A percentile compares a stretch with the other conserved stretches of the same genome.
Conservation (phyloP, 1,140 invertebrate genomes). For the Macrostomum lignano region DNA sequence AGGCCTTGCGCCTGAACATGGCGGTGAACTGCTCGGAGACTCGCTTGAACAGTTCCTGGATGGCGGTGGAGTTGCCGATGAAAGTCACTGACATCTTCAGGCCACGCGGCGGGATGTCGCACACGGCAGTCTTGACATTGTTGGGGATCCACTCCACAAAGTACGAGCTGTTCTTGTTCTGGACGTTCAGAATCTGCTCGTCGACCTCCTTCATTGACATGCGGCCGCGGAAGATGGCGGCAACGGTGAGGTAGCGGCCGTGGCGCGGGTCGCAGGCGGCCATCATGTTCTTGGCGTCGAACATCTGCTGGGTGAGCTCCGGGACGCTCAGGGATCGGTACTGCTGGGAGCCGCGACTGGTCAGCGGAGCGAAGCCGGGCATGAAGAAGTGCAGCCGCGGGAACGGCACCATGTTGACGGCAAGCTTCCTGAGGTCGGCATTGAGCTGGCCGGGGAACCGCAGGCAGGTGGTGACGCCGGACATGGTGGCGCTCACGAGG, state of each 20-base stretch:
- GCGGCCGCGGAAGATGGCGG: constrained; percentile 30
- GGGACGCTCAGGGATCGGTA: constrained; percentile 25
- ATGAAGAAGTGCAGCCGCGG: constrained; percentile 48
- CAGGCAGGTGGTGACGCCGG: constrained; percentile 49
- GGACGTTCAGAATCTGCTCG: constrained; percentile 42
- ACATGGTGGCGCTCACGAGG: constrained; percentile 36
- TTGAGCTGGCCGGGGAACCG: constrained; percentile 53
- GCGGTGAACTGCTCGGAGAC: constrained; percentile 41
- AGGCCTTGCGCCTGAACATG: constrained; percentile 43
- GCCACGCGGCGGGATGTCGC: constrained; percentile 7
- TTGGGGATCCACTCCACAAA: constrained; percentile 23
- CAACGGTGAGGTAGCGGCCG: constrained; percentile 35
- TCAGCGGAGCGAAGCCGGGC: constrained; percentile 42
- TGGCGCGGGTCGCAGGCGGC: constrained; percentile 37
- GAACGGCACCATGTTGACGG: constrained; percentile 49
- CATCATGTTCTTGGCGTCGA: constrained; percentile 42
- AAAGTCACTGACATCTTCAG: constrained; percentile 32
- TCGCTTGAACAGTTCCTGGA: constrained; percentile 43
- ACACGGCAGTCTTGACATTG: constrained; percentile 7
- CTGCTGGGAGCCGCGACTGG: constrained; percentile 29
- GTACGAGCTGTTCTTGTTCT: constrained; percentile 34
- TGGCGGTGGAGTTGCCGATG: constrained; percentile 35
- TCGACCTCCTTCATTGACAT: constrained; percentile 30
- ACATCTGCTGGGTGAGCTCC: constrained; percentile 33
- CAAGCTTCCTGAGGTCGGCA: constrained; percentile 40